These are phyloP conservation scores for Rhea americana DNA, from an alignment of 2,113 vertebrate genomes.

Conservation along the genomic window DNA sequence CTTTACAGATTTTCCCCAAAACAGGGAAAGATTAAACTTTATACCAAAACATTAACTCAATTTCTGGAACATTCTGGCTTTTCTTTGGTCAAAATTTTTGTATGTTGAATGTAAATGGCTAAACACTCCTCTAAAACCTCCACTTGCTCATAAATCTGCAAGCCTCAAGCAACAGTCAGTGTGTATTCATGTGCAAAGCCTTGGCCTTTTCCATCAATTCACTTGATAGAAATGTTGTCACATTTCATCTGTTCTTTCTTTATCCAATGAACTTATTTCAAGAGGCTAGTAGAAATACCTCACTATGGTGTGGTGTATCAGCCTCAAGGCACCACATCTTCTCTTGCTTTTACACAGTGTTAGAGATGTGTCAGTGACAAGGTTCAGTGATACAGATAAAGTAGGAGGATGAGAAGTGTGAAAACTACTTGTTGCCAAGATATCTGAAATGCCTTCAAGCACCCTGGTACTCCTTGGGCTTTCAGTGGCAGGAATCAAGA, in stretches of 20 bases:
- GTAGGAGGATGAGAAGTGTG: accelerated
- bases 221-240: constrained; percentile 70
- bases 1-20: neutral
- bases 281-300: constrained; percentile 46
- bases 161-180: constrained; percentile 45
- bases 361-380: neutral
- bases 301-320: neutral
- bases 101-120: neutral
- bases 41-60: neutral
- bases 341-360: neutral
- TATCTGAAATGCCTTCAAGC: neutral
- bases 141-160: constrained; percentile 33
- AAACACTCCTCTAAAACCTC: constrained; percentile 10
- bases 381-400: neutral
- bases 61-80: neutral
- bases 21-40: neutral
- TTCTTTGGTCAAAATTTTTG: constrained; percentile 18
- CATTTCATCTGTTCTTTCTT: constrained; percentile 60
- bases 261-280: constrained; percentile 57
- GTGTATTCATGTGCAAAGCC: constrained; percentile 63
- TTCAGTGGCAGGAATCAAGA: neutral
- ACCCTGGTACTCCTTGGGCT: neutral
- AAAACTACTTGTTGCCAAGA: neutral
- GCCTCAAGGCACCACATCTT: constrained; percentile 28
- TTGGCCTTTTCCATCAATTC: constrained; percentile 61